Percentiles rank a stretch among this genome's conserved stretches.
These are phyloP conservation scores for Sinohyriopsis cumingii DNA, from an alignment of 2,888 invertebrate species.

Conservation along the genomic window DNA sequence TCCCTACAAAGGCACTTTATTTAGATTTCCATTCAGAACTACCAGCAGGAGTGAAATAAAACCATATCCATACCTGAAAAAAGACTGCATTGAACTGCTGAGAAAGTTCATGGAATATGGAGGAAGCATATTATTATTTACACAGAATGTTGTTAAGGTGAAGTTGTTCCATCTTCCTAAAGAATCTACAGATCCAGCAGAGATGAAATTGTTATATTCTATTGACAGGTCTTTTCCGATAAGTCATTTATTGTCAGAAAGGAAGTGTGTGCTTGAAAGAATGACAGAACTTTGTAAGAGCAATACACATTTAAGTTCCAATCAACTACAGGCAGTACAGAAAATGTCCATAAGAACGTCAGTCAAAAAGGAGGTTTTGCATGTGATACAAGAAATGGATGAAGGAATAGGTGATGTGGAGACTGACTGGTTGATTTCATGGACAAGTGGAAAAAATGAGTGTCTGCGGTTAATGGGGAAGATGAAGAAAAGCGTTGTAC, in stretches of 20 bases:
- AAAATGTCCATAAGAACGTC: background rate
- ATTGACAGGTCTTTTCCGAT: no score
- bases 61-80: constrained; percentile 42
- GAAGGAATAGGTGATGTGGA: background rate
- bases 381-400: background rate
- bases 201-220: background rate
- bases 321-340: no score
- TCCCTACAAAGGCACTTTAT: constrained; percentile 58
- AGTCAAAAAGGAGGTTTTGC: background rate
- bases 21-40: constrained; percentile 66
- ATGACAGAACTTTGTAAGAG: no score
- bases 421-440: constrained; percentile 29
- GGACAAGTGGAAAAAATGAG: constrained; percentile 25
- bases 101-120: constrained; percentile 47
- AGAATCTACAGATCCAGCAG: constrained; percentile 3
- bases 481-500: constrained; percentile 21
- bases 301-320: no score
- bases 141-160: constrained; percentile 59
- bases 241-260: no score
- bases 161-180: constrained; percentile 52
- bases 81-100: constrained; percentile 55
- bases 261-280: no score
- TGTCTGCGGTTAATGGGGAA: constrained; percentile 1
- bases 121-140: constrained; percentile 64
- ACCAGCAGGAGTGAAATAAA: constrained; percentile 60